Percentiles rank a stretch among this genome's conserved stretches.
These are phyloP conservation scores for Heptranchias perlo DNA, from an alignment of 2,113 vertebrate genomes.

Conservation along the genomic window DNA sequence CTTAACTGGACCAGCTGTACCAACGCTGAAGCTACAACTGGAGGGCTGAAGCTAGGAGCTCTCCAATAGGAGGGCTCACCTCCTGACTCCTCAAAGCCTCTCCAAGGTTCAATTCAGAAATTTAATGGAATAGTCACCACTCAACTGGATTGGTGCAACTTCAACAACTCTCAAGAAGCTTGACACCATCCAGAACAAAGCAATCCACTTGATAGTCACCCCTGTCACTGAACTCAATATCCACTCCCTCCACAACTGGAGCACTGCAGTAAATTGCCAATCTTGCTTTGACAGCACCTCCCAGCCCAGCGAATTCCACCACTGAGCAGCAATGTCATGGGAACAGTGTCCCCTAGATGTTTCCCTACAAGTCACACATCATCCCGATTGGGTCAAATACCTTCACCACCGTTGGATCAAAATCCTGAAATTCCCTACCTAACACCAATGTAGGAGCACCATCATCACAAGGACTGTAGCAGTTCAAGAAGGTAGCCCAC, in stretches of 20 bases:
- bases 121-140: not conserved
- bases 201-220: not conserved
- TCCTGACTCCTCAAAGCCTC: not conserved
- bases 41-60: not conserved
- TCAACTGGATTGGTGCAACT: not conserved
- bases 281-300: too few relatives aligned
- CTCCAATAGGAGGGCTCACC: not conserved
- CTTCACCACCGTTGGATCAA: too few relatives aligned
- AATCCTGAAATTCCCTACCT: too few relatives aligned
- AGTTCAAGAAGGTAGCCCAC: too few relatives aligned
- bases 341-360: too few relatives aligned
- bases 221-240: not conserved
- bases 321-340: too few relatives aligned
- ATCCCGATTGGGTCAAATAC: too few relatives aligned
- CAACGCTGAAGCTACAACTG: not conserved
- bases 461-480: too few relatives aligned
- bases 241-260: not conserved
- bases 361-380: too few relatives aligned
- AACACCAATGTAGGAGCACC: too few relatives aligned
- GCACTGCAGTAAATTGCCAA: too few relatives aligned
- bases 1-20: not conserved
- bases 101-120: not conserved
- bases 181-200: not conserved
- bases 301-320: too few relatives aligned
- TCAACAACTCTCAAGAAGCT: not conserved